Evolutionary conservation across 1,140 invertebrate species (phyloP), one percentile per base, ranked within the genome.

Genomic region (Scaptomyza montana): DNA sequence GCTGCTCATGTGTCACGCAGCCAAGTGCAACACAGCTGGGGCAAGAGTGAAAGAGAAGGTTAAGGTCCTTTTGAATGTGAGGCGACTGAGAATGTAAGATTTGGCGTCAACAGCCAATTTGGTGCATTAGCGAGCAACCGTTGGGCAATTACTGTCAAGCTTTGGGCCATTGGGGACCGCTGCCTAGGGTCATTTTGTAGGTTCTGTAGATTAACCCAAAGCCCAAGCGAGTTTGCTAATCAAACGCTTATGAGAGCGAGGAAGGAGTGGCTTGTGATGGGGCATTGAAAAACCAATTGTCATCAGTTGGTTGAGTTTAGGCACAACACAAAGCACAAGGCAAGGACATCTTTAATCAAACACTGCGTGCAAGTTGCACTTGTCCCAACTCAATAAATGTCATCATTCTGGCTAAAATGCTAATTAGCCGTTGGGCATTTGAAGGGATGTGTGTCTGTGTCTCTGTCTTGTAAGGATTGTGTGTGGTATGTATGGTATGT

Each of bases 101-200:
- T 80, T 79, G 67, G 73, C 77, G 84, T 89, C 77, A 89, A 89
- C 84, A 89, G 84, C 84, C 84, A 89, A 89, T 89, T 89, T 89
- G 69, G 63, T 65, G 84, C 80, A 89, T 89, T 89, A 89, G 84
- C 84, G 84, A 79, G 84, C 33, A 84, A 89, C 84, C 79, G 84
- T 89, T 84, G 79, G 78, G 56, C 79, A 89, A 89, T 89, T 89
- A 89, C 70, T 84, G 84, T 89, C 84, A 80, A 79, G 67, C 39
- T 84, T 68, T 43, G 56, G 8, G 1, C 47, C 80, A 33, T 6
- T 33, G 30, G 30, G 30, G 30, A 33, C 30, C 30, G 30, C 30
- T 33, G 67, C 71, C 67, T 62, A 45, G 68, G 74, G 70, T 59
- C 47, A n/a, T 28, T 66, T 66, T 59, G 49, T 13, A 51, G 71